Evolutionary conservation across 2,888 invertebrate species (phyloP), one percentile per base, ranked within the genome.

Genomic region (Pharmacophagus antenor): DNA sequence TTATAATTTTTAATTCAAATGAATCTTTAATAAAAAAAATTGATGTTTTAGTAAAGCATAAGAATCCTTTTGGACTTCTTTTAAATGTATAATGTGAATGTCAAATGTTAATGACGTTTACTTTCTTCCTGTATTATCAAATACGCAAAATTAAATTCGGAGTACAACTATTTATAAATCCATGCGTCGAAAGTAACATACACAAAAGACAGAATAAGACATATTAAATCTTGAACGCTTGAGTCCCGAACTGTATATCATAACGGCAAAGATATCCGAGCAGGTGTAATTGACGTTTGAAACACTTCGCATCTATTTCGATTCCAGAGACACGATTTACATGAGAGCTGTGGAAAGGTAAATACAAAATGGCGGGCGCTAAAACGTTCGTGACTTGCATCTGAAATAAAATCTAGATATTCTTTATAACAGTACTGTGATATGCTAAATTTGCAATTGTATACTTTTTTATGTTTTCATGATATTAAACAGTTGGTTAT

Each of bases 241-340:
- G 15, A 41, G 25, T 25, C 48, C n/a, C 25, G 17, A 37, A 31
- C 6, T 59, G 21, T 42, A 47, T 58, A 51, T 47, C 20, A 17
- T n/a, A 49, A 52, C 27, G 48, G 6, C 17, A 31, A 59, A 22
- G 42, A 44, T 44, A 18, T 18, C 31, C 15, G 17, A 60, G 55
- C 61, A 59, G 59, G 58, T 63, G 64, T 60, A 67, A 65, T 69
- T 66, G 69, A 67, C 67, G 53, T 67, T 65, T 63, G 63, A 57
- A 67, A 67, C 18, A 49, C 60, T 60, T 25, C 55, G 42, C 50
- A 60, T 60, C 55, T 60, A 55, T 60, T 60, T 51, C 55, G 46
- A 55, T 51, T 55, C 50, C 46, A 51, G 50, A 50, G 18, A 23
- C 49, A 23, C 49, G 20, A 31, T 20, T 20, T 47, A 51, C 46